Conservation (phyloP, 2,113 vertebrate species). For the Larimichthys polyactis region DNA sequence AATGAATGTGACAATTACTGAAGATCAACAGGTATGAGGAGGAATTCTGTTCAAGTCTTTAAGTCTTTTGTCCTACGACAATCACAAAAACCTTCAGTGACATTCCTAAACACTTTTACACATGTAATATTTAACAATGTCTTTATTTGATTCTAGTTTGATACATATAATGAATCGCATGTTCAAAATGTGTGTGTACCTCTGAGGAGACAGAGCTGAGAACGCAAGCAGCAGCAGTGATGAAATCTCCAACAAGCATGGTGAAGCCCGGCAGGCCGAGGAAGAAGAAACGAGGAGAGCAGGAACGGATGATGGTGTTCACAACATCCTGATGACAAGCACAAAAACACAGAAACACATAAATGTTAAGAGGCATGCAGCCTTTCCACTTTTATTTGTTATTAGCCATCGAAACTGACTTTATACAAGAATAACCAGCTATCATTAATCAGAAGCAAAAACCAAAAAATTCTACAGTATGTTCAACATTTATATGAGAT, state of each 20-base stretch:
- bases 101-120: background rate
- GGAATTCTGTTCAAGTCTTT: background rate
- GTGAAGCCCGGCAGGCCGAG: slow-evolving; percentile 95
- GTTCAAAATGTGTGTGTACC: slow-evolving; percentile 79
- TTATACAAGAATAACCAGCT: slow-evolving; percentile 12
- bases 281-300: slow-evolving; percentile 95
- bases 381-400: too few relatives aligned
- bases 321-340: slow-evolving; percentile 89
- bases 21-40: background rate
- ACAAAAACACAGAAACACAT: slow-evolving; percentile 28
- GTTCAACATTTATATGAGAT: background rate
- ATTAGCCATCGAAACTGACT: background rate
- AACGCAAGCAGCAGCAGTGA: slow-evolving; percentile 88
- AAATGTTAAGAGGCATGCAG: slow-evolving; percentile 63
- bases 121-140: background rate
- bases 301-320: slow-evolving; percentile 92
- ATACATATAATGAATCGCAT: background rate
- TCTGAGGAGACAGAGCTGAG: slow-evolving; percentile 87
- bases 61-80: background rate
- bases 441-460: background rate
- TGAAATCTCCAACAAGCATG: slow-evolving; percentile 94
- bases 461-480: background rate
- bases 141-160: background rate
- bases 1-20: background rate
- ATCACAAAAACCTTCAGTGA: background rate